Conservation (phyloP, 35 echinoderm and acorn worm species). For the Heliocidaris tuberculata region DNA sequence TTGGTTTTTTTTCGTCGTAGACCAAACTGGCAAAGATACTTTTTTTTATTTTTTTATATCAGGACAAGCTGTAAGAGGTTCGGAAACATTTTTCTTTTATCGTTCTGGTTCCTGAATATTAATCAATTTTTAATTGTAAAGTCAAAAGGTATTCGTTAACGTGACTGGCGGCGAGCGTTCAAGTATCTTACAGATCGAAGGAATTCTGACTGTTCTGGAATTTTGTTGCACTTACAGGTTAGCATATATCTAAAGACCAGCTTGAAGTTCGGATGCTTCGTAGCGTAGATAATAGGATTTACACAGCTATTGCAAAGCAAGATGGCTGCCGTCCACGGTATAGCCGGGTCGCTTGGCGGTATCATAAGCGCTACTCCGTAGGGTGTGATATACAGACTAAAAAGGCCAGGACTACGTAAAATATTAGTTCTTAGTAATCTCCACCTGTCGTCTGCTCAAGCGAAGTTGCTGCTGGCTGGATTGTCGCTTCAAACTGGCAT, state of each 20-base stretch:
- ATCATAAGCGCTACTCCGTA: slow-evolving; percentile 77
- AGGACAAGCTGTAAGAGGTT: too few species aligned
- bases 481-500: slow-evolving; percentile 37
- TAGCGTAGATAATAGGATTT: slow-evolving; percentile 84
- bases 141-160: not conserved
- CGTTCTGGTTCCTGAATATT: too few species aligned
- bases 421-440: slow-evolving; percentile 90
- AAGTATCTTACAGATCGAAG: slow-evolving; percentile 27
- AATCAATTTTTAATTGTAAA: too few species aligned
- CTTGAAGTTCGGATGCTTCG: slow-evolving; percentile 89
- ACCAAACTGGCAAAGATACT: too few species aligned
- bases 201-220: slow-evolving; percentile 48
- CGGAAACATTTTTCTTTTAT: too few species aligned
- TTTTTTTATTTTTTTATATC: too few species aligned
- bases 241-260: slow-evolving; percentile 73
- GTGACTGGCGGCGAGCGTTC: not conserved
- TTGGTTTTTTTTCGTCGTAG: too few species aligned
- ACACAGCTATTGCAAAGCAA: slow-evolving; percentile 77
- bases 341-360: slow-evolving; percentile 76
- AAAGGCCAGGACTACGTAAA: slow-evolving; percentile 81
- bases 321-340: slow-evolving; percentile 76
- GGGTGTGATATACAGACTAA: slow-evolving; percentile 75
- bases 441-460: slow-evolving; percentile 64
- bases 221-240: slow-evolving; percentile 60
- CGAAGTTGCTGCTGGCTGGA: slow-evolving; percentile 33